Evolutionary conservation across 2,113 vertebrate genomes (phyloP).

Genomic region (Tyrannus savana): DNA sequence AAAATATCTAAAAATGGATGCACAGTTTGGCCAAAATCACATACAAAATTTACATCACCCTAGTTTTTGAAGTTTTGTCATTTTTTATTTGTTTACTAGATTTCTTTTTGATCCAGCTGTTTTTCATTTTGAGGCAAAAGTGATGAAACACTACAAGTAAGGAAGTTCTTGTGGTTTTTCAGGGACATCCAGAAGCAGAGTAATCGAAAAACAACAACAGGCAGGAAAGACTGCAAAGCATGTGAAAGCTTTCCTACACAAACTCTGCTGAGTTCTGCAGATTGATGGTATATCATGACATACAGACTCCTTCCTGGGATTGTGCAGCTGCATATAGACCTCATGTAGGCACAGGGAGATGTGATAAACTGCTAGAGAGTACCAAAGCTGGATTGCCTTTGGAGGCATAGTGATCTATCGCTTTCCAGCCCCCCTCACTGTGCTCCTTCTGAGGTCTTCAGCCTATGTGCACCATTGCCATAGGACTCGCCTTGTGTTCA

Average conservation of each 20-base stretch:
- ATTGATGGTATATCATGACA: neutral
- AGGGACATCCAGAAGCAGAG: conserved; percentile 9
- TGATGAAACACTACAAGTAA: conserved; percentile 48
- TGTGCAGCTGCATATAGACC: neutral
- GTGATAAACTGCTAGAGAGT: neutral
- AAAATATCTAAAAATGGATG: neutral
- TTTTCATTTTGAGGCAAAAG: conserved; percentile 48
- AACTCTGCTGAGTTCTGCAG: neutral
- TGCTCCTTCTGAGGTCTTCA: neutral
- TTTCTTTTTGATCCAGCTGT: neutral
- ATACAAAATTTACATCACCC: neutral
- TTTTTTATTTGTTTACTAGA: conserved; percentile 3
- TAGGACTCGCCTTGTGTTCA: neutral
- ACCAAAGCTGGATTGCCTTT: neutral
- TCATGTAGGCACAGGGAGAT: neutral
- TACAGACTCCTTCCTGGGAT: neutral
- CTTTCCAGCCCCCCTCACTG: neutral
- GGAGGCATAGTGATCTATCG: neutral
- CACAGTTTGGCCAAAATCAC: neutral
- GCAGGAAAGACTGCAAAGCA: conserved; percentile 14
- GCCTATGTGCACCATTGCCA: neutral
- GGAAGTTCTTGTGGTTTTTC: conserved; percentile 65
- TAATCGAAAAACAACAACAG: conserved; percentile 32
- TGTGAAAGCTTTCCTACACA: neutral
- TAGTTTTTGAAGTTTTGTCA: neutral